A percentile compares a stretch with the other conserved stretches of the same genome.
phyloP scores from a whole-genome alignment of 23 tunicate species.

The Halocynthia aurantium region DNA sequence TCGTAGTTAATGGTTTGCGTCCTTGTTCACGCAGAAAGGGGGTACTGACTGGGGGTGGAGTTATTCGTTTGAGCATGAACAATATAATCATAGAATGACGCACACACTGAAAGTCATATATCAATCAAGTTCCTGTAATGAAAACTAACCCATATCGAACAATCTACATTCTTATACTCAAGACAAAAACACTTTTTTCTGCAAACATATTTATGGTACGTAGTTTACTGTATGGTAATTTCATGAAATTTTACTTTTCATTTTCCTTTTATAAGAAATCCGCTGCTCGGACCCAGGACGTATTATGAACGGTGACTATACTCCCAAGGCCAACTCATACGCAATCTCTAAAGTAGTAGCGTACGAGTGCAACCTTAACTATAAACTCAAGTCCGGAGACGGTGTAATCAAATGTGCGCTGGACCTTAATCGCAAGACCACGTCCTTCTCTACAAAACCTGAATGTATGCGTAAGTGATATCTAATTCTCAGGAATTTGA shows the following conservation, averaged over 20 bases:
- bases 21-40: too few species aligned
- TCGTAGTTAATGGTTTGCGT: too few species aligned
- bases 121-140: too few species aligned
- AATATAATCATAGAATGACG: too few species aligned
- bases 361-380: neutral
- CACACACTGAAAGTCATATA: too few species aligned
- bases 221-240: neutral
- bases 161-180: too few species aligned
- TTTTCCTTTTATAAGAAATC: neutral
- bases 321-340: neutral
- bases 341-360: neutral
- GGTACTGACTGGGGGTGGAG: too few species aligned
- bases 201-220: too few species aligned
- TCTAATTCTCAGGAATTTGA: neutral
- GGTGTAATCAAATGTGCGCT: neutral
- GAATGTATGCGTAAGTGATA: neutral
- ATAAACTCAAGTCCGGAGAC: neutral
- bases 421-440: neutral
- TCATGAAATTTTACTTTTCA: neutral
- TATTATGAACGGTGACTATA: neutral
- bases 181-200: too few species aligned
- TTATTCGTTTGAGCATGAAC: too few species aligned
- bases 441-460: neutral
- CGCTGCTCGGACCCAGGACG: neutral
- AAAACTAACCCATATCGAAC: too few species aligned